These are phyloP conservation scores for Oriolus oriolus DNA, from an alignment of 2,113 vertebrate species.

Conservation along the genomic window DNA sequence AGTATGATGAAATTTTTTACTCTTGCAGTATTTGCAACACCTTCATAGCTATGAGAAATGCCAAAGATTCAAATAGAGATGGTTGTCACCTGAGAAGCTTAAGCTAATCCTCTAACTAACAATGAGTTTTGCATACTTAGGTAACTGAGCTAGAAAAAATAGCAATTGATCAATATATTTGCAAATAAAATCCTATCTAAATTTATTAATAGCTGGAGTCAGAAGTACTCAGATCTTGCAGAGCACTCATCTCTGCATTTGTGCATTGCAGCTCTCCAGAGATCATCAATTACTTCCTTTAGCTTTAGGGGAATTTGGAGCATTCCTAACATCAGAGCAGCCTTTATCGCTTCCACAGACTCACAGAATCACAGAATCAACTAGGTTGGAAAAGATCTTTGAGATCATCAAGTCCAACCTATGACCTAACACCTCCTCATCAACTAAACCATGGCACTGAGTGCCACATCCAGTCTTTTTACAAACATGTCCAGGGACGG, in stretches of 20 bases:
- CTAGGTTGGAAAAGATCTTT: not conserved
- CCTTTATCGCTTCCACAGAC: not conserved
- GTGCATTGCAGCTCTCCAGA: not conserved
- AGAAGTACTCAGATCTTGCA: not conserved
- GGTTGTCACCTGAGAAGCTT: not conserved
- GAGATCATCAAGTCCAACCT: not conserved
- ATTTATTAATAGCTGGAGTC: not conserved
- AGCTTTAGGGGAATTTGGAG: not conserved
- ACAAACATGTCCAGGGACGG: fast-evolving
- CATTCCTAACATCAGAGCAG: not conserved
- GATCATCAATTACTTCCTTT: not conserved
- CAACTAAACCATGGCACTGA: not conserved
- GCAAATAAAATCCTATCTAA: not conserved
- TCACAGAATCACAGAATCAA: not conserved
- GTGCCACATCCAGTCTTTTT: not conserved
- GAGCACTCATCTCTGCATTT: not conserved
- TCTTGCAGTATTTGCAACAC: not conserved
- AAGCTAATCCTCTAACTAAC: not conserved
- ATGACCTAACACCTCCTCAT: too few relatives aligned
- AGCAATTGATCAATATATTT: not conserved
- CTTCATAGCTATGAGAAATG: not conserved
- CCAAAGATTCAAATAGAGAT: not conserved
- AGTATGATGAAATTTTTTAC: not conserved
- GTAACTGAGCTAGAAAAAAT: not conserved
- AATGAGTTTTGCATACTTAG: not conserved